Base-by-base conservation (phyloP, 2,113 vertebrate genomes). In the Puntigrus tetrazona region DNA sequence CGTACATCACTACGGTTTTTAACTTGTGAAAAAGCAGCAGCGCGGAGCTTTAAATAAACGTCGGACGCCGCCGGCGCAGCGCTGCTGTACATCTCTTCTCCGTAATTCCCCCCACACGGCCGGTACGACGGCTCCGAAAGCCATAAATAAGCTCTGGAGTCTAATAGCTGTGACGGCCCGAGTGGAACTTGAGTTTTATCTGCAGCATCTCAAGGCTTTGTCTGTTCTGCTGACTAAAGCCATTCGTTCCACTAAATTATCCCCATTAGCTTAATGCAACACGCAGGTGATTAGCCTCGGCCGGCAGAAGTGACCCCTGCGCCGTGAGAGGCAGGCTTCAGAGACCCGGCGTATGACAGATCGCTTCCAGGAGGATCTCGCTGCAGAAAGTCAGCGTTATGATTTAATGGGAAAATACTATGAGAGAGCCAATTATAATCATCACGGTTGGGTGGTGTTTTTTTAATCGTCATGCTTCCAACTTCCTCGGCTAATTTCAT, bases 241-340 rank as follows among this genome's bases (percentile, higher is more conserved):
- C 75, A 76, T 80, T 83, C 25, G 76, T 86, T 83, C 81, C 52
- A 75, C 83, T 84, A 84, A 87, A 88, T 87, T 87, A 87, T 81
- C 85, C 86, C 78, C 85, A 84, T 85, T 87, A 87, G 82, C 61
- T 80, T 65, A 86, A 85, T 70, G 76, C 43, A 78, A 84, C 70
- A 73, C 4, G 14, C 43, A 81, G 86, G 81, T 84, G 85, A 82
- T 73, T 57, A 65, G 74, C 84, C 55, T 38, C 27, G 55, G 45
- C 75, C 29, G 73, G 73, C 63, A 77, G 70, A 43, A 55, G 50
- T 77, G 43, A 36, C 59, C 81, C 76, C 82, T 25, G 43, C 65
- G 16, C 70, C 31, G 14, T 31, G 61, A 67, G 31, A 67, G 4
- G 18, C 63, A 67, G 16, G 29, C 63, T 69, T 69, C 65, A 69